A percentile compares a stretch with the other conserved stretches of the same genome.
These are phyloP conservation scores for Dicrostonyx torquatus DNA, from an alignment of 2,797 vertebrate genomes.

Conservation along the genomic window DNA sequence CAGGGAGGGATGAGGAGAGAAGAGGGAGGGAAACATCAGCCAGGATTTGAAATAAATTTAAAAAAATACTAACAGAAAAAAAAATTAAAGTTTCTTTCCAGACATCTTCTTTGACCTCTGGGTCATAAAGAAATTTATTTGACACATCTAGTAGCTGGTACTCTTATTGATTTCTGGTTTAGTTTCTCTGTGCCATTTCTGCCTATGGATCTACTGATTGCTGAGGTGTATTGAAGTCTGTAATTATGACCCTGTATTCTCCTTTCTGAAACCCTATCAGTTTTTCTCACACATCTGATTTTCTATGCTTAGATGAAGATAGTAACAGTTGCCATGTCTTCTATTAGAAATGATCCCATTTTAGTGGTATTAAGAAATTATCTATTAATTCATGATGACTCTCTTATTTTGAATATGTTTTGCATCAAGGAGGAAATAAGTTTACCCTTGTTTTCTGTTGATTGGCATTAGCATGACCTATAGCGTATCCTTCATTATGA, in stretches of 20 bases:
- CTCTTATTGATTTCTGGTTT: background rate
- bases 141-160: background rate
- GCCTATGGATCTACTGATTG: background rate
- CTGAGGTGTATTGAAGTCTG: background rate
- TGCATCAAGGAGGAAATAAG: background rate
- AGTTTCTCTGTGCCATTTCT: background rate
- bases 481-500: background rate
- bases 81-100: background rate
- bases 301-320: background rate
- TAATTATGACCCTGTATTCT: background rate
- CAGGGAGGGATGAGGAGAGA: background rate
- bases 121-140: background rate
- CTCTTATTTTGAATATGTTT: background rate
- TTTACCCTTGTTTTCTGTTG: background rate
- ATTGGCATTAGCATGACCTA: background rate
- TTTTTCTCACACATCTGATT: background rate
- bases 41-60: background rate
- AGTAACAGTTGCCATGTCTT: background rate
- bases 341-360: background rate
- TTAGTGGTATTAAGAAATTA: background rate
- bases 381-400: background rate
- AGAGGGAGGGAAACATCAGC: background rate
- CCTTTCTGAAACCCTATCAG: background rate
- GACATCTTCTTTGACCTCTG: background rate
- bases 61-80: background rate